Evolutionary conservation across 2,888 invertebrate species (phyloP).

Genomic region (Polymixis flavicincta): DNA sequence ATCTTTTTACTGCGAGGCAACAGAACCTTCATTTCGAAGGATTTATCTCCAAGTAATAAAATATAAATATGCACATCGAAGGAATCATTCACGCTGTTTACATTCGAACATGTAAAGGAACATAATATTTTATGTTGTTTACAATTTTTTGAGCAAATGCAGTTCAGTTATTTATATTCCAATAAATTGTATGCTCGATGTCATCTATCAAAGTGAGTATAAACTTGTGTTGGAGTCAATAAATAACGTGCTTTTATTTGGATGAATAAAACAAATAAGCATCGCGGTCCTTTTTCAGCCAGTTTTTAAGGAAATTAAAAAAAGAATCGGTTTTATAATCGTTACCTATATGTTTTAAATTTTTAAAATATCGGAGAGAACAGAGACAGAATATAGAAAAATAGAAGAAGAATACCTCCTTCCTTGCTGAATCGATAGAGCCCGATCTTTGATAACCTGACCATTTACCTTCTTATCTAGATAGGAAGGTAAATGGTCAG

Average conservation of each 20-base stretch:
- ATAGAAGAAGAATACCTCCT: not conserved
- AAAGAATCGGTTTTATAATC: no score
- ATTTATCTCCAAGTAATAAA: conserved; percentile 45
- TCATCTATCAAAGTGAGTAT: conserved; percentile 26
- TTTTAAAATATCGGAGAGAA: not conserved
- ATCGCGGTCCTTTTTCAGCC: not conserved
- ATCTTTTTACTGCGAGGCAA: conserved; percentile 40
- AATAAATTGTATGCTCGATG: conserved; percentile 14
- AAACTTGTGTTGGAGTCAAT: not conserved
- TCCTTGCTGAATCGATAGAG: not conserved
- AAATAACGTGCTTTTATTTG: not conserved
- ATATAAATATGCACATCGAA: conserved; percentile 30
- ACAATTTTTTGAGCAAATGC: conserved; percentile 26
- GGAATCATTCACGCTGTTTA: conserved; percentile 37
- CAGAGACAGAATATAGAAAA: not conserved
- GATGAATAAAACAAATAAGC: not conserved
- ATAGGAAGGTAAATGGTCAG: no score
- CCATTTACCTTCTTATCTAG: not conserved
- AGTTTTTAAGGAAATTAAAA: no score
- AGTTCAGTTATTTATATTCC: not conserved
- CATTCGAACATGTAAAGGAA: conserved; percentile 24
- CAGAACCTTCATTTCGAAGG: conserved; percentile 19
- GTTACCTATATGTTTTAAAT: not conserved
- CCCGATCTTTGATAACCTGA: not conserved
- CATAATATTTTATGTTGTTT: conserved; percentile 30